Evolutionary conservation across 2,888 invertebrate species (phyloP).

Genomic region (Tethea ocularis): DNA sequence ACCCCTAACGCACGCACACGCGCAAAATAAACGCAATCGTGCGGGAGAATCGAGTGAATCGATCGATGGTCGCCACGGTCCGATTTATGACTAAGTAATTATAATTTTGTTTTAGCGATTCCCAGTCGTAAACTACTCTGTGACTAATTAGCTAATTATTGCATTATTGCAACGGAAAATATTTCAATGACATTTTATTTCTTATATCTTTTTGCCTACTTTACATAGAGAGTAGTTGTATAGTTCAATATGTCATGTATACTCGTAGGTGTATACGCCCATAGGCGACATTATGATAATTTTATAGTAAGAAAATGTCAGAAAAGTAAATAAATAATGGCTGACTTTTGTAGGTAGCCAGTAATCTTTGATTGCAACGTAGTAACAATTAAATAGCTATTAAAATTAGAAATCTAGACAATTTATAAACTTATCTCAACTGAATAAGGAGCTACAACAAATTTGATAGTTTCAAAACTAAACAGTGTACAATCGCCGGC

Average conservation of each 20-base stretch:
- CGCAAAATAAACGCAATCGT: slow-evolving; percentile 42
- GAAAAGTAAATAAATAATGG: too few relatives aligned
- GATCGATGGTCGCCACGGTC: slow-evolving; percentile 62
- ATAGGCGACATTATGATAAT: too few relatives aligned
- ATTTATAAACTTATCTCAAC: not conserved
- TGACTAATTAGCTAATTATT: slow-evolving; percentile 78
- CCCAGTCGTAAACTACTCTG: slow-evolving; percentile 69
- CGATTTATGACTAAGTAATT: slow-evolving; percentile 73
- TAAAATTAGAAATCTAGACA: too few relatives aligned
- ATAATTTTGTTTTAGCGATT: slow-evolving; percentile 72
- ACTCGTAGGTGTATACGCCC: too few relatives aligned
- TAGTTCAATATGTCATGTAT: not conserved
- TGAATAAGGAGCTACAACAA: not conserved
- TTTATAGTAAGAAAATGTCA: too few relatives aligned
- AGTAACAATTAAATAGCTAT: too few relatives aligned
- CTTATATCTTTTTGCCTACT: not conserved
- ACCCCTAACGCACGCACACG: slow-evolving; percentile 22
- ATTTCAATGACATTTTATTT: slow-evolving; percentile 17
- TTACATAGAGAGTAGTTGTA: not conserved
- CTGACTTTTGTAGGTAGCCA: too few relatives aligned
- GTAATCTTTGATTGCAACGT: too few relatives aligned
- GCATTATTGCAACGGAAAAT: slow-evolving; percentile 23
- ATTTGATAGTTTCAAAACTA: not conserved
- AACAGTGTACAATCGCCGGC: slow-evolving; percentile 27
- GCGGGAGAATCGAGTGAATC: slow-evolving; percentile 50